Evolutionary conservation across 2,797 vertebrate species (phyloP).

Genomic region (Hippopotamyrus pictus): DNA sequence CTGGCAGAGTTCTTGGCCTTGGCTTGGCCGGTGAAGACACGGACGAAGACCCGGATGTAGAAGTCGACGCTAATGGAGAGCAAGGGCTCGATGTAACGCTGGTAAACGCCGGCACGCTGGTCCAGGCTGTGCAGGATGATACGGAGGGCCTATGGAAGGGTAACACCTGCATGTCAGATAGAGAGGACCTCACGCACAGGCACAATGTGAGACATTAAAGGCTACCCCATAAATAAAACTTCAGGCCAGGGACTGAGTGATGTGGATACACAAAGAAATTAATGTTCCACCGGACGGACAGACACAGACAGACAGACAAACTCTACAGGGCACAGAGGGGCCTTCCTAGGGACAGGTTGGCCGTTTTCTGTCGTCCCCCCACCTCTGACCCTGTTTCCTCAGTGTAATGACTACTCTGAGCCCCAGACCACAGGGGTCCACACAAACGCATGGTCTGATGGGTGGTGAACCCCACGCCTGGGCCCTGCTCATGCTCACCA

Average conservation of each 20-base stretch:
- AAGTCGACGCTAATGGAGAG: slow-evolving; percentile 83
- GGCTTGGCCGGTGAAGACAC: slow-evolving; percentile 77
- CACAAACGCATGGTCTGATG: background rate
- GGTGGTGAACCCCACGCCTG: background rate
- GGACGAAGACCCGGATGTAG: slow-evolving; percentile 82
- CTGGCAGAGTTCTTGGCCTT: slow-evolving; percentile 83
- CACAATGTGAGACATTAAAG: background rate
- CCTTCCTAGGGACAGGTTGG: background rate
- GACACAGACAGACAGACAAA: background rate
- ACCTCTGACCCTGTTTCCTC: background rate
- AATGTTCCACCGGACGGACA: background rate
- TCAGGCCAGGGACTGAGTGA: background rate
- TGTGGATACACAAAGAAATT: background rate
- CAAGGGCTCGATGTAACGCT: slow-evolving; percentile 78
- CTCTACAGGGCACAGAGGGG: background rate
- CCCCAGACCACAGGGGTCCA: background rate
- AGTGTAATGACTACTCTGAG: background rate
- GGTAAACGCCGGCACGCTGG: slow-evolving; percentile 76
- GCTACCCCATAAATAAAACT: background rate
- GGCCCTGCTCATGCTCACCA: slow-evolving; percentile 62
- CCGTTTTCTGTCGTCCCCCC: background rate
- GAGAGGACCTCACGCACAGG: background rate
- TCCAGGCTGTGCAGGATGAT: slow-evolving; percentile 85
- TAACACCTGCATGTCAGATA: background rate
- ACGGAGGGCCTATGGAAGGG: slow-evolving; percentile 67